These are phyloP conservation scores for Allygus modestus DNA, from an alignment of 2,888 invertebrate species.

Conservation along the genomic window DNA sequence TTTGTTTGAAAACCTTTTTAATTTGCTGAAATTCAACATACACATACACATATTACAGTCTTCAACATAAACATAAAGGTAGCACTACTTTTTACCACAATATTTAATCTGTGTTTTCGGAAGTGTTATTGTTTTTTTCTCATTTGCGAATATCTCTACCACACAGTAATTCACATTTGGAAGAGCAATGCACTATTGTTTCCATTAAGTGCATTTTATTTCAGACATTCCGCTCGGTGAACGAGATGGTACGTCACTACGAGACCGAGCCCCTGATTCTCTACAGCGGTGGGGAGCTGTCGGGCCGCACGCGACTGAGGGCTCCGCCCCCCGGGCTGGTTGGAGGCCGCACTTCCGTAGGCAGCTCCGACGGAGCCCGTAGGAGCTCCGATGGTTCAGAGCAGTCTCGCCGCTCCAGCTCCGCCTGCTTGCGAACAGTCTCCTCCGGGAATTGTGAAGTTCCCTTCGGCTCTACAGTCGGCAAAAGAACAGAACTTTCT, in stretches of 20 bases:
- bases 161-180: too few relatives aligned
- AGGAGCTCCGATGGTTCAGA: background rate
- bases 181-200: too few relatives aligned
- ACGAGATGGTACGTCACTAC: constrained; percentile 70
- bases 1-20: too few relatives aligned
- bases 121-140: too few relatives aligned
- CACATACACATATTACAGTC: too few relatives aligned
- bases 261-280: constrained; percentile 69
- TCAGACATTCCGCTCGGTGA: constrained; percentile 70
- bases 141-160: too few relatives aligned
- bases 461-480: background rate
- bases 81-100: too few relatives aligned
- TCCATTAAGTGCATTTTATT: too few relatives aligned
- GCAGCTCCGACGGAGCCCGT: constrained; percentile 16
- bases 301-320: constrained; percentile 65
- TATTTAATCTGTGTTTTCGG: too few relatives aligned
- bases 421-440: background rate
- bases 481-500: background rate
- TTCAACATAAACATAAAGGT: too few relatives aligned
- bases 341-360: background rate
- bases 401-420: background rate
- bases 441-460: background rate
- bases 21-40: too few relatives aligned
- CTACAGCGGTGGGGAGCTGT: constrained; percentile 69
- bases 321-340: constrained; percentile 50